Evolutionary conservation across 2,888 invertebrate species (phyloP).

Genomic region (Heteromurus nitidus): DNA sequence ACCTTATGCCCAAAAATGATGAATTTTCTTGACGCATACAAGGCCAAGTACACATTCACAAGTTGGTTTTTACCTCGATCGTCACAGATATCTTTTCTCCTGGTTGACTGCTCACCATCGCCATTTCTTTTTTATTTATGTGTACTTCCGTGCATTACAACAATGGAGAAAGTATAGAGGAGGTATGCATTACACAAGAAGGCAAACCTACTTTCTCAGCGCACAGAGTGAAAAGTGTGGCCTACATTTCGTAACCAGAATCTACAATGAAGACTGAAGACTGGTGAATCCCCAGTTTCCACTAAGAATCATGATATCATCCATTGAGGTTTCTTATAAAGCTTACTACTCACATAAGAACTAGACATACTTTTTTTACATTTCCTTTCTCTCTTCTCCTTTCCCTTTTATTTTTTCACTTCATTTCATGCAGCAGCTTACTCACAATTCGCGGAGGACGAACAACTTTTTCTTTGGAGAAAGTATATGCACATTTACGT

Average conservation of each 20-base stretch:
- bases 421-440: constrained; percentile 16
- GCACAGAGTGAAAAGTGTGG: constrained; percentile 34
- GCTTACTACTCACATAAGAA: neutral
- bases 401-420: constrained; percentile 39
- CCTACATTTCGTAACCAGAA: constrained; percentile 28
- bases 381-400: neutral
- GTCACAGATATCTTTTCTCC: constrained; percentile 43
- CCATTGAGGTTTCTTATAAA: neutral
- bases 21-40: too few relatives aligned
- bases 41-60: too few relatives aligned
- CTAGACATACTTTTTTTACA: too few relatives aligned
- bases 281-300: neutral
- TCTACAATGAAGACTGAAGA: neutral
- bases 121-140: constrained; percentile 39
- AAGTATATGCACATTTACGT: too few relatives aligned
- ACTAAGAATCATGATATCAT: neutral
- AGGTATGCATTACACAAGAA: constrained; percentile 28
- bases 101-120: constrained; percentile 44
- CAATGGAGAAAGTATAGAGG: constrained; percentile 22
- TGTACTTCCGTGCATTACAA: constrained; percentile 27
- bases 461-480: too few relatives aligned
- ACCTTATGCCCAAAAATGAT: too few relatives aligned
- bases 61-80: too few relatives aligned
- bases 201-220: constrained; percentile 42
- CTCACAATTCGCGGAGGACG: neutral